Conservation (phyloP, 2,888 invertebrate genomes). For the Leucozona laternaria region DNA sequence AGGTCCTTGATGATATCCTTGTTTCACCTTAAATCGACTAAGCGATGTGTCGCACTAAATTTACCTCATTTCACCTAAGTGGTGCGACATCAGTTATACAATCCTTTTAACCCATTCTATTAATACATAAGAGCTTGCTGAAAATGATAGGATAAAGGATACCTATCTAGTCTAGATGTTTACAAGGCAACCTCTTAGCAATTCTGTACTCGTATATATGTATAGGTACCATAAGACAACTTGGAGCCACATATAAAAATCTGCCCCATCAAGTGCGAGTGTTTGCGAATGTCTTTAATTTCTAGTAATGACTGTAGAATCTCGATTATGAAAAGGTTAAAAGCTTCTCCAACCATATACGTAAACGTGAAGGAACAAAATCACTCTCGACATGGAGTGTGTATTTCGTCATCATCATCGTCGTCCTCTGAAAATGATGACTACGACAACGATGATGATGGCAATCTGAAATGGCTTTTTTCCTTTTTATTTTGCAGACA, state of each 20-base stretch:
- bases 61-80: constrained; percentile 65
- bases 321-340: constrained; percentile 29
- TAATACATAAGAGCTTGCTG: constrained; percentile 3
- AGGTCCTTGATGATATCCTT: constrained; percentile 58
- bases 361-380: constrained; percentile 35
- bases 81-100: constrained; percentile 69
- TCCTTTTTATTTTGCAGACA: constrained; percentile 7
- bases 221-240: background rate
- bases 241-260: constrained; percentile 39
- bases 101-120: constrained; percentile 50
- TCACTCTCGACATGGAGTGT: background rate
- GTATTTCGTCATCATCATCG: background rate
- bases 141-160: constrained; percentile 15
- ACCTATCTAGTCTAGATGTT: background rate
- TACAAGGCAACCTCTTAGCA: background rate
- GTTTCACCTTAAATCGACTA: constrained; percentile 39
- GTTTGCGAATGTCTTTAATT: constrained; percentile 63
- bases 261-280: constrained; percentile 14
- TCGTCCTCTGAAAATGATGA: constrained; percentile 21
- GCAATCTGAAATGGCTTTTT: constrained; percentile 19
- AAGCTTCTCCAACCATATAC: constrained; percentile 1
- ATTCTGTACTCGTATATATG: constrained; percentile 4
- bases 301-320: constrained; percentile 61
- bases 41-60: constrained; percentile 51
- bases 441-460: constrained; percentile 39